These are phyloP conservation scores for Amphipyra tragopoginis DNA, from an alignment of 2,888 invertebrate species.

Conservation along the genomic window DNA sequence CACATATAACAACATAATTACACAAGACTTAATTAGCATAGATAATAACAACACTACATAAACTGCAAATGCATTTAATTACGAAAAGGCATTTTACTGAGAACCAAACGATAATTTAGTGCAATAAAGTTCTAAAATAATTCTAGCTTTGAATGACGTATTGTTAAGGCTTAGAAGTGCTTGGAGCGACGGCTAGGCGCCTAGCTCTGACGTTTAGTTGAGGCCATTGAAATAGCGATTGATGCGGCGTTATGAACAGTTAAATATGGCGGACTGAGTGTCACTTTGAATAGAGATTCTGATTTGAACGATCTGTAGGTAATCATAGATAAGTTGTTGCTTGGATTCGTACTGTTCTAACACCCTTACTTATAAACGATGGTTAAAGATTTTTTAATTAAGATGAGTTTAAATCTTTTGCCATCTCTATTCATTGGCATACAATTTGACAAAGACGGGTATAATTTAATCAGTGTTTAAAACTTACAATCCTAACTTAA, in stretches of 20 bases:
- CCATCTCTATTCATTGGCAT: no score
- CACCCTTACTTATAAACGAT: no score
- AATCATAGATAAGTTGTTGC: no score
- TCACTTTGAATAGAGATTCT: not conserved
- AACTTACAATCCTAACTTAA: no score
- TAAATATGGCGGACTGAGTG: not conserved
- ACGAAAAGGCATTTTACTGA: constrained; percentile 15
- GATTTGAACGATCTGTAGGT: not conserved
- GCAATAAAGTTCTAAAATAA: constrained; percentile 36
- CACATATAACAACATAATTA: constrained; percentile 16
- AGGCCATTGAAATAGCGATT: constrained; percentile 12
- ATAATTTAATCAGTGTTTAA: no score
- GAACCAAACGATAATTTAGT: constrained; percentile 25
- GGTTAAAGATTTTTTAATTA: no score
- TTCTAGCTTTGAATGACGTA: constrained; percentile 34
- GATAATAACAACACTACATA: constrained; percentile 4
- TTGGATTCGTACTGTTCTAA: no score
- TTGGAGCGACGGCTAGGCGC: constrained; percentile 26
- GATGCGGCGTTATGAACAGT: not conserved
- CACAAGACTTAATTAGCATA: constrained; percentile 14
- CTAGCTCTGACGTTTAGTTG: constrained; percentile 1
- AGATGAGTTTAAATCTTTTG: no score
- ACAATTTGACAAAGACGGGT: no score
- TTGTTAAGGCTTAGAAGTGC: constrained; percentile 9
- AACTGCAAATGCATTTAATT: constrained; percentile 16